These are phyloP conservation scores for Drosophila ambigua DNA, from an alignment of 1,140 invertebrate species.

Conservation along the genomic window DNA sequence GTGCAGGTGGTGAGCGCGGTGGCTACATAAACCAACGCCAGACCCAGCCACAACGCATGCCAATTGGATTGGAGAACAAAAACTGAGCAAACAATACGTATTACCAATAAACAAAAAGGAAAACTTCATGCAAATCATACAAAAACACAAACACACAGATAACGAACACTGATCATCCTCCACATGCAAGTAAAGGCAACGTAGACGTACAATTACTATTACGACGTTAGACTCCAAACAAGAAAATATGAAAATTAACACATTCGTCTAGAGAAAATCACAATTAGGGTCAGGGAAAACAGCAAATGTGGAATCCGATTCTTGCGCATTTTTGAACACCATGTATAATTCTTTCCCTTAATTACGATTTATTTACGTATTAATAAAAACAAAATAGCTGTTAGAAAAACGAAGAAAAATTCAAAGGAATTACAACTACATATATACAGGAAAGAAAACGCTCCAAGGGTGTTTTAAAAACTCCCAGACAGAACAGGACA, in stretches of 20 bases:
- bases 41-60: slow-evolving; percentile 70
- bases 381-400: slow-evolving; percentile 72
- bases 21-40: slow-evolving; percentile 75
- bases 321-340: slow-evolving; percentile 65
- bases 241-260: slow-evolving; percentile 37
- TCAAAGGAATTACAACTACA: slow-evolving; percentile 43
- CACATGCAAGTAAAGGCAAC: slow-evolving; percentile 54
- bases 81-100: slow-evolving; percentile 68
- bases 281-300: slow-evolving; percentile 29
- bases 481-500: slow-evolving; percentile 33
- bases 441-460: slow-evolving; percentile 57
- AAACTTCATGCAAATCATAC: slow-evolving; percentile 54
- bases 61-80: slow-evolving; percentile 77
- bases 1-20: slow-evolving; percentile 34
- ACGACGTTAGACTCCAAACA: slow-evolving; percentile 60
- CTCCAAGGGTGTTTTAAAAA: slow-evolving; percentile 69
- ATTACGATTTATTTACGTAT: slow-evolving; percentile 75
- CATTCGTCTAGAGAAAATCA: slow-evolving; percentile 19
- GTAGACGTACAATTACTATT: slow-evolving; percentile 71
- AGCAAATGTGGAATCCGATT: slow-evolving; percentile 7
- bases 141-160: slow-evolving; percentile 27
- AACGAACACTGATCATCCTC: slow-evolving; percentile 34
- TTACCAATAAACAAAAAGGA: slow-evolving; percentile 48
- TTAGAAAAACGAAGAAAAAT: slow-evolving; percentile 60
- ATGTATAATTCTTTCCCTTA: slow-evolving; percentile 66